A percentile compares a stretch with the other conserved stretches of the same genome.
Conservation (phyloP, 2,888 invertebrate species). For the Caenorhabditis sp. region DNA sequence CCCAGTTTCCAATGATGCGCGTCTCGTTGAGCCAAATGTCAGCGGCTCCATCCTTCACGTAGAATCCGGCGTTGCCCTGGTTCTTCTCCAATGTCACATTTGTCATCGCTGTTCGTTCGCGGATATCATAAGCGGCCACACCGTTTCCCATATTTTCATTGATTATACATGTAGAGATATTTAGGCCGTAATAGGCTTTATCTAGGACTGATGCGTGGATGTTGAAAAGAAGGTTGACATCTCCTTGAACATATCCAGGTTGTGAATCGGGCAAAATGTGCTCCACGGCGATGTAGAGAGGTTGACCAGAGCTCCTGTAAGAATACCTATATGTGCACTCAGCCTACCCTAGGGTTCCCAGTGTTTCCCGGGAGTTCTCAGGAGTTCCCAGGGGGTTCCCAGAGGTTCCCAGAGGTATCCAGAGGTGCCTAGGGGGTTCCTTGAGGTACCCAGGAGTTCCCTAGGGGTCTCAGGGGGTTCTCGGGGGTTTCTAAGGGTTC, state of each 20-base stretch:
- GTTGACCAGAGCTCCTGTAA: constrained; percentile 55
- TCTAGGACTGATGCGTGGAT: constrained; percentile 68
- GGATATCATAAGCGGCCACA: constrained; percentile 86
- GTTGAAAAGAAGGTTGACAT: constrained; percentile 63
- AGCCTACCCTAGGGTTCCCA: neutral
- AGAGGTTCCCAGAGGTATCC: no score
- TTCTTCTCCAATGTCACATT: constrained; percentile 69
- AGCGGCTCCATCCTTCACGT: constrained; percentile 82
- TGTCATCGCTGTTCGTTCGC: constrained; percentile 73
- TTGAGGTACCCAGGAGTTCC: no score
- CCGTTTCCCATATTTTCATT: constrained; percentile 92
- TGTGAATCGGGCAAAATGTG: constrained; percentile 51
- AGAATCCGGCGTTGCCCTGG: constrained; percentile 64
- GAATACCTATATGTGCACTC: neutral
- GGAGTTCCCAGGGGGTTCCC: no score
- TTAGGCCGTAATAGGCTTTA: constrained; percentile 80
- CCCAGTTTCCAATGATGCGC: constrained; percentile 86
- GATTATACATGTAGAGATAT: constrained; percentile 84
- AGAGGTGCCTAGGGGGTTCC: no score
- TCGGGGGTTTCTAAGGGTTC: no score
- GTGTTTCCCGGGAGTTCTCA: no score
- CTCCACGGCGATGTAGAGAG: constrained; percentile 59
- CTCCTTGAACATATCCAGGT: constrained; percentile 58
- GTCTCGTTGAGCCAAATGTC: constrained; percentile 92
- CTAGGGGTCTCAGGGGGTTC: no score